Conservation (phyloP, 2,888 invertebrate species). For the Aleiodes leptofemur region DNA sequence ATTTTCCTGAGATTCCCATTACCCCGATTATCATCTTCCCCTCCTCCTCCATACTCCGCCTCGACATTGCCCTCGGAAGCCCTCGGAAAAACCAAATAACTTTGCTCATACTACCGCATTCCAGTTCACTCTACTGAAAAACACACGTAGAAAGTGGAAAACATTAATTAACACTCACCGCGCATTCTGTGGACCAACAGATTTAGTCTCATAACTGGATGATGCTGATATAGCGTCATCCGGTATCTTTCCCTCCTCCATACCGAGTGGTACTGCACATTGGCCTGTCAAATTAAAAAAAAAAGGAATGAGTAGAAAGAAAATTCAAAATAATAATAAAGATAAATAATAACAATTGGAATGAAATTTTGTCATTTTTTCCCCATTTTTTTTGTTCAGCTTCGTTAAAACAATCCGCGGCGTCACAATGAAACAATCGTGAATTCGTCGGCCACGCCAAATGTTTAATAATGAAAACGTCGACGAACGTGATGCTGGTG, state of each 20-base stretch:
- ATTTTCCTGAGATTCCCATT: no score
- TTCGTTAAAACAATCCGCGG: conserved; percentile 1
- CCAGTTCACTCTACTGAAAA: conserved; percentile 8
- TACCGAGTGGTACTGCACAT: conserved; percentile 87
- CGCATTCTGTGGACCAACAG: conserved; percentile 91
- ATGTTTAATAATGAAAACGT: conserved; percentile 47
- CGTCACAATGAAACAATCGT: conserved; percentile 39
- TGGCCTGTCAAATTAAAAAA: conserved; percentile 75
- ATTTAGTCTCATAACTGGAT: conserved; percentile 90
- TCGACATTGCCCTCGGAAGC: neutral
- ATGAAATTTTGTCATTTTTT: conserved; percentile 11
- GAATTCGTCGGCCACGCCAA: conserved; percentile 28
- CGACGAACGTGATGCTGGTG: conserved; percentile 12
- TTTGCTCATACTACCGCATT: conserved; percentile 11
- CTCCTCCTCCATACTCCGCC: no score
- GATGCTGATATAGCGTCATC: conserved; percentile 91
- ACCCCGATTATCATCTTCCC: no score
- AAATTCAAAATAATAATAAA: neutral
- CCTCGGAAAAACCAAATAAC: conserved; percentile 14
- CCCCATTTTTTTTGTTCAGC: no score
- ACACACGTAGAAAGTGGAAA: neutral
- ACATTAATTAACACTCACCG: conserved; percentile 79
- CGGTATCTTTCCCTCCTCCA: conserved; percentile 90
- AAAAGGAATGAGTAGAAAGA: neutral
- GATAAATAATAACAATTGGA: conserved; percentile 14